Base-by-base conservation (phyloP, 2,113 vertebrate genomes). In the Calidris pugnax region DNA sequence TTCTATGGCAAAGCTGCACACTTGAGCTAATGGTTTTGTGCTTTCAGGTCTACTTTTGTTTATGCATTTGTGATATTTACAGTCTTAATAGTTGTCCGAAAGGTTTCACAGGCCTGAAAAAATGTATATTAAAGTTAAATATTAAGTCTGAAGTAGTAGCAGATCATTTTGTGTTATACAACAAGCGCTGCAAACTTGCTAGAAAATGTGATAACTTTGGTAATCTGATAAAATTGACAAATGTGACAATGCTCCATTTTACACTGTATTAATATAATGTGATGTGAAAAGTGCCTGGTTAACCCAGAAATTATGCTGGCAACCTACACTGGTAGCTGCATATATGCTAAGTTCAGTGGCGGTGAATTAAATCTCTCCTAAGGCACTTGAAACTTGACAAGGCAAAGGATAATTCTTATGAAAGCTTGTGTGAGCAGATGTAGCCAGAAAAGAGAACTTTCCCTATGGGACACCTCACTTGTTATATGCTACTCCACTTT, bases 371-470 rank as follows among this genome's bases (percentile, higher is more conserved):
- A 50, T 39, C 75, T 67, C 72, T 91, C 95, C 94, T 79, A 67
- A 93, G 92, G 91, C 96, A 57, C 86, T 95, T 43, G 27, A 79
- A 96, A 78, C 28, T 77, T 91, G 84, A 91, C 95, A 95, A 95
- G 87, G 92, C 89, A 93, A 94, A 85, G 83, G 68, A 87, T 82
- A 95, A 94, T 97, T 95, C 89, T 94, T 93, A 27, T 93, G 93
- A 79, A 95, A 93, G 90, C 87, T 83, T 85, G 71, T 91, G 77
- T 4, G 67, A 93, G 84, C 94, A 92, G 90, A 92, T 95, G 89
- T 78, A 96, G 78, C 77, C 74, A 56, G 94, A 64, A 78, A 68
- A 71, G 64, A 88, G 78, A 85, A 26, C 32, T 86, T 66, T 88
- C 93, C 76, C 68, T 55, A 2, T 86, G 87, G 95, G 87, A 92